These are phyloP conservation scores for Drosophila falleni DNA, from an alignment of 2,888 invertebrate genomes.

Conservation along the genomic window DNA sequence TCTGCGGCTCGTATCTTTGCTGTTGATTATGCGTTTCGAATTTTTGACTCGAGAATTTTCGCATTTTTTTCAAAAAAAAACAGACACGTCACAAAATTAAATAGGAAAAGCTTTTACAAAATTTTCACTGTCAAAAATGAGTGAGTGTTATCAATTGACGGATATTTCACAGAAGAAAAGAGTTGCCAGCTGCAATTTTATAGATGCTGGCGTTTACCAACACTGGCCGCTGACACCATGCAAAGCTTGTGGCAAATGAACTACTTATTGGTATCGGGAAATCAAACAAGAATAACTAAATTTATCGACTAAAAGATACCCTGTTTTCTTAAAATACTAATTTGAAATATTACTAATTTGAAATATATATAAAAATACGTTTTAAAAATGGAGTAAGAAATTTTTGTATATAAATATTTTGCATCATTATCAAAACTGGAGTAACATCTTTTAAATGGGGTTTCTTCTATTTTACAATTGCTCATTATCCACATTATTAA, in stretches of 20 bases:
- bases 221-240: background rate
- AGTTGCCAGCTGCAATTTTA: background rate
- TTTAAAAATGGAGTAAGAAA: background rate
- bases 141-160: background rate
- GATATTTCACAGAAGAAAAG: background rate
- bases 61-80: constrained; percentile 1
- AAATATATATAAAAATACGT: background rate
- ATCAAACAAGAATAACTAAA: too few species aligned
- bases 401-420: background rate
- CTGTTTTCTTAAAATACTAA: too few species aligned
- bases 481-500: background rate
- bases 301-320: background rate
- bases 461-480: background rate
- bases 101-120: background rate
- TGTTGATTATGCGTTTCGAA: background rate
- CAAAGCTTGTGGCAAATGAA: background rate
- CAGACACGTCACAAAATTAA: background rate
- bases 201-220: background rate
- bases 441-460: background rate
- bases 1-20: background rate
- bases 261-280: background rate
- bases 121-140: background rate
- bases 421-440: background rate
- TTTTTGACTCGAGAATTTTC: background rate
- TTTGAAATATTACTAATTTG: background rate